Evolutionary conservation across 2,888 invertebrate genomes (phyloP), one percentile per base, ranked within the genome.

Genomic region (Scaptomyza flava): DNA sequence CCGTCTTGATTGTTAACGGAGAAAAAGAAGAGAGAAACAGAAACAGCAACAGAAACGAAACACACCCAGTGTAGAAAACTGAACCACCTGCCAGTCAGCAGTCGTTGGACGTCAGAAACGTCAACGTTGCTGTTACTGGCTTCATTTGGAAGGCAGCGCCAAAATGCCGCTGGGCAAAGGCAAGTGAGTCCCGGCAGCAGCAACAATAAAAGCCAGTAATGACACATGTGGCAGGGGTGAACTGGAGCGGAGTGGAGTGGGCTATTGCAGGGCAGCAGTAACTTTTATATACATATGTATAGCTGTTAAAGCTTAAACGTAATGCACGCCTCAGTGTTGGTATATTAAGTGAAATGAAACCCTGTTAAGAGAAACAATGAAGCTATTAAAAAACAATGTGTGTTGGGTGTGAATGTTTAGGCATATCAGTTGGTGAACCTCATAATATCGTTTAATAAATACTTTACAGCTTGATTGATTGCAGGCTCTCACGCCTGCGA

Each of bases 401-500:
- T 60, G 31, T 43, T 31, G 31, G 12, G 41, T 42, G 48, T 50
- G 43, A 14, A 34, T 46, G 48, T 48, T 57, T 66, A 36, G 64
- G 61, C 58, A 61, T 71, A 54, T 73, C 51, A 52, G 47, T 46
- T 63, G 88, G 72, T 71, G 85, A 86, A 68, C 83, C 83, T 79
- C 88, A 88, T 88, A 84, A 88, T 84, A 84, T 79, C 88, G 80
- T 77, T 84, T 84, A 84, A 84, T 88, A 84, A 84, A 84, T 88
- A 88, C 86, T 86, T 80, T 84, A 82, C 88, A 86, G 83, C 88
- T 75, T 84, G 83, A 84, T 84, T 88, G 83, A 84, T 84, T 84
- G 66, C 83, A 68, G 71, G 58, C 65, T 67, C 72, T 68, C 50
- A 50, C 52, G 63, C 56, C 56, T 43, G 73, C 87, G 88, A 79